Evolutionary conservation across 1,140 invertebrate species (phyloP).

Genomic region (Maniola jurtina): DNA sequence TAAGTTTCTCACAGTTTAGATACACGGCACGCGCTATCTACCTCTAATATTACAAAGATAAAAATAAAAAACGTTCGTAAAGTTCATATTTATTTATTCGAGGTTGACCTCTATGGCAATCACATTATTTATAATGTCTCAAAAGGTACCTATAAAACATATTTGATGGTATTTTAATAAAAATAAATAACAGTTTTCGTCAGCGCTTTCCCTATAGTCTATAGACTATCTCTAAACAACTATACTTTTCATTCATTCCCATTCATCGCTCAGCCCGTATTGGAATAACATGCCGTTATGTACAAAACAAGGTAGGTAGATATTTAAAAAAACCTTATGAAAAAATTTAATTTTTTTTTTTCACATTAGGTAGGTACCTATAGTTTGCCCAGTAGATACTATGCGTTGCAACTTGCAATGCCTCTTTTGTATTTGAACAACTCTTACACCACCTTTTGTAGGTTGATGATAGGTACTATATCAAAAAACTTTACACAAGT

Average conservation of each 20-base stretch:
- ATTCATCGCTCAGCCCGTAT: constrained; percentile 40
- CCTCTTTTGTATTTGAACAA: no score
- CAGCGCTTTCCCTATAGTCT: no score
- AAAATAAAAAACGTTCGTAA: constrained; percentile 20
- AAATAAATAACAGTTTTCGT: constrained; percentile 60
- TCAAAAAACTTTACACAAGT: no score
- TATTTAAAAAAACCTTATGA: constrained; percentile 1
- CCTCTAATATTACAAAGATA: neutral
- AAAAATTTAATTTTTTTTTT: no score
- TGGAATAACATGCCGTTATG: constrained; percentile 44
- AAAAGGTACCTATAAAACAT: constrained; percentile 36
- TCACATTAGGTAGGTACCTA: no score
- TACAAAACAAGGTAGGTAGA: constrained; percentile 25
- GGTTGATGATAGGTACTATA: no score
- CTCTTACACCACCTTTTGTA: no score
- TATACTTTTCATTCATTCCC: constrained; percentile 31
- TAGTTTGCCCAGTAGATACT: no score
- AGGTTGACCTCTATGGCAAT: constrained; percentile 69
- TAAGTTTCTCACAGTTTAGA: no score
- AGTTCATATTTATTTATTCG: constrained; percentile 57
- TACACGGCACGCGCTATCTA: no score
- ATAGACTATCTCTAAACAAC: constrained; percentile 36
- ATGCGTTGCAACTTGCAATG: no score
- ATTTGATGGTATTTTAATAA: constrained; percentile 39
- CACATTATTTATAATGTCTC: constrained; percentile 48